These are phyloP conservation scores for Pollenia griseotomentosa DNA, from an alignment of 2,888 invertebrate genomes.

Conservation along the genomic window DNA sequence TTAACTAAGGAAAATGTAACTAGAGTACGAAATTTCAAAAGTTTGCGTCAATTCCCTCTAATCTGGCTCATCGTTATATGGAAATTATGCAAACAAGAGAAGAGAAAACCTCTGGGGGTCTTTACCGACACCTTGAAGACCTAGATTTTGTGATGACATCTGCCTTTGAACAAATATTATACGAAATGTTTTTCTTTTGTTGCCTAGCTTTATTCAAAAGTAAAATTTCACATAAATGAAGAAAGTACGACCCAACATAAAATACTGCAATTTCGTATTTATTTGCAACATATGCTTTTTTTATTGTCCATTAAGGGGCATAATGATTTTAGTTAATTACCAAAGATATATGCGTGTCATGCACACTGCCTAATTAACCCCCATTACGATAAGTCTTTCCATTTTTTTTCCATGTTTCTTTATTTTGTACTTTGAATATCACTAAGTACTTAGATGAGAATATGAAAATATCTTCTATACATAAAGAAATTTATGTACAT, in stretches of 20 bases:
- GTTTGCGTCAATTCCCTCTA: no score
- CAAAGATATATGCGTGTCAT: slow-evolving; percentile 82
- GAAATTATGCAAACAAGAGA: no score
- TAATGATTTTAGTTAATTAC: slow-evolving; percentile 80
- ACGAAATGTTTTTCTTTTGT: not conserved
- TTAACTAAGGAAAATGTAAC: no score
- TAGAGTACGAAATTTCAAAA: no score
- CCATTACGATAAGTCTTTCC: slow-evolving; percentile 74
- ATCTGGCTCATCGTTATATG: no score
- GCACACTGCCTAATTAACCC: slow-evolving; percentile 82
- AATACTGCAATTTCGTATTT: slow-evolving; percentile 32
- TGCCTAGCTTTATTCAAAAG: not conserved
- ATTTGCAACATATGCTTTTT: slow-evolving; percentile 63
- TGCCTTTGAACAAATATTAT: no score
- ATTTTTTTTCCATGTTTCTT: slow-evolving; percentile 14
- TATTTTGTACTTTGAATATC: slow-evolving; percentile 14
- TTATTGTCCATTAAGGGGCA: slow-evolving; percentile 47
- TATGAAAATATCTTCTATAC: slow-evolving; percentile 53
- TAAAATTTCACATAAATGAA: slow-evolving; percentile 19
- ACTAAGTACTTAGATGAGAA: slow-evolving; percentile 33
- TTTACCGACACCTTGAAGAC: no score
- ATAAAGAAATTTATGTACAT: slow-evolving; percentile 36
- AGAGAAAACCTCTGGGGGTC: no score
- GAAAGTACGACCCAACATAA: slow-evolving; percentile 4
- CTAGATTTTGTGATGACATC: no score